These are phyloP conservation scores for Galerucella calmariensis DNA, from an alignment of 2,888 invertebrate genomes.

Conservation along the genomic window DNA sequence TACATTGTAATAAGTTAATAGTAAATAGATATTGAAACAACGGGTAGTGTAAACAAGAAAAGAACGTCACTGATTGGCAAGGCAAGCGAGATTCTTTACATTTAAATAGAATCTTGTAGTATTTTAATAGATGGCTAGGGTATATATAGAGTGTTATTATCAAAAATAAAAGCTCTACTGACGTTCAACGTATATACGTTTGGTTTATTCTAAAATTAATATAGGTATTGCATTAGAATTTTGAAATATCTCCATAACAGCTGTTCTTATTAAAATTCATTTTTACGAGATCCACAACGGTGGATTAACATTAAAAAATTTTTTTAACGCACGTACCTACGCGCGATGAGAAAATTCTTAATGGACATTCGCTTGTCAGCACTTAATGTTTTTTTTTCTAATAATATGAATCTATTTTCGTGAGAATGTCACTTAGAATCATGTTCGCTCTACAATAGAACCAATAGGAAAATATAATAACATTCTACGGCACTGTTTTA, in stretches of 20 bases:
- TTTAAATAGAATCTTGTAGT: constrained; percentile 52
- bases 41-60: constrained; percentile 50
- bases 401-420: not conserved
- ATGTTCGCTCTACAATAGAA: not conserved
- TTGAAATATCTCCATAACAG: constrained; percentile 52
- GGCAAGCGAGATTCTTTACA: constrained; percentile 53
- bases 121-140: constrained; percentile 50
- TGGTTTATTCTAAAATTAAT: constrained; percentile 50
- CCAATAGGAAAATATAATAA: no score
- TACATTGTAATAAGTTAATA: constrained; percentile 41
- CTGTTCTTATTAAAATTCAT: constrained; percentile 48
- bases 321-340: not conserved
- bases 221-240: constrained; percentile 48
- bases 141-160: constrained; percentile 57
- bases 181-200: constrained; percentile 48
- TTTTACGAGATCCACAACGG: constrained; percentile 32
- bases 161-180: constrained; percentile 54
- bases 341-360: constrained; percentile 7
- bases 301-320: constrained; percentile 27
- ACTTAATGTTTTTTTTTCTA: constrained; percentile 18
- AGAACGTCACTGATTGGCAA: constrained; percentile 58
- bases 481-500: no score
- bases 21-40: constrained; percentile 40
- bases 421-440: not conserved
- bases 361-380: constrained; percentile 9